A percentile compares a stretch with the other conserved stretches of the same genome.
These are phyloP conservation scores for Panthera leo DNA, from an alignment of 2,113 vertebrate genomes.

Conservation along the genomic window DNA sequence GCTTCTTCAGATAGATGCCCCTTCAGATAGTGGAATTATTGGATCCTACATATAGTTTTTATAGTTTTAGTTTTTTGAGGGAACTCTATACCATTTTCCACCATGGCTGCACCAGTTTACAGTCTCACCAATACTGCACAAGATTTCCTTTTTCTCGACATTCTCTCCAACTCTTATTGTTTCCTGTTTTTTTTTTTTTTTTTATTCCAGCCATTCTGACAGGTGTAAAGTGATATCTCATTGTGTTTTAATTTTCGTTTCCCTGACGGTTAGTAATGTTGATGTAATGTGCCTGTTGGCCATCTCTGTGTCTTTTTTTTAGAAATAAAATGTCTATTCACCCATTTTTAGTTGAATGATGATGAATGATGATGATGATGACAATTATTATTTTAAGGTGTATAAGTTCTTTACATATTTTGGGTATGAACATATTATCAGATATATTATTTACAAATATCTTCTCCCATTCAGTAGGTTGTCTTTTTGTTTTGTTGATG, in stretches of 20 bases:
- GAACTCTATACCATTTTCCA: background rate
- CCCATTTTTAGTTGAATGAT: background rate
- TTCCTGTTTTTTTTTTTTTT: background rate
- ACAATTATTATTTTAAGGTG: too few relatives aligned
- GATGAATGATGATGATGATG: too few relatives aligned
- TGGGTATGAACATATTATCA: background rate
- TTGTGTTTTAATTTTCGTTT: background rate
- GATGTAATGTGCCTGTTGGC: background rate
- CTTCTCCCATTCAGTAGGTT: background rate
- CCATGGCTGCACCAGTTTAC: background rate
- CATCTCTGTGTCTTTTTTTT: background rate
- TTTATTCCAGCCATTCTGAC: background rate
- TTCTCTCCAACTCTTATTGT: background rate
- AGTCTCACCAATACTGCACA: background rate
- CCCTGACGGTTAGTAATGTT: background rate
- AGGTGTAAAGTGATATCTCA: background rate
- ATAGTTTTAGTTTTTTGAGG: background rate
- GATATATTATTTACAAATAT: background rate
- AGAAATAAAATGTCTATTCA: background rate
- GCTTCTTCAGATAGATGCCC: background rate
- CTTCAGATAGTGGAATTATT: background rate
- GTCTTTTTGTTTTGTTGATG: background rate
- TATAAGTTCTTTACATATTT: background rate
- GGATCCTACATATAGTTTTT: background rate
- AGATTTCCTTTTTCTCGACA: background rate